Base-by-base conservation (phyloP, 2,888 invertebrate genomes). In the Lasioglossum oenotherae region DNA sequence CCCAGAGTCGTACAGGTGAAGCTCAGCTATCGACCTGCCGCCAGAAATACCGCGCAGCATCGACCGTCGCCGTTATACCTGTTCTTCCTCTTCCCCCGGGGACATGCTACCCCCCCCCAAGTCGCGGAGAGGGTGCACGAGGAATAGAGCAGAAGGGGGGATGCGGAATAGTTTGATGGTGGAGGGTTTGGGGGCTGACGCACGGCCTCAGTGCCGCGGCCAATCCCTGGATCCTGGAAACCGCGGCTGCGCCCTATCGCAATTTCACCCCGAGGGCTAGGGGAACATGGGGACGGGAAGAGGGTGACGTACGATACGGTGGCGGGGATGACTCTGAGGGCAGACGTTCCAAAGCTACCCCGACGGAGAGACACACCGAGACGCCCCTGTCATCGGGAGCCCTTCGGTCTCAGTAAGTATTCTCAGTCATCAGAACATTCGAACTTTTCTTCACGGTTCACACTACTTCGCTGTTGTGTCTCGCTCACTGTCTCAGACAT, bases 41-140 rank as follows among this genome's bases (percentile, higher is more conserved):
- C 93, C 92, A 94, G 94, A 94, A 94, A 95, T 95, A 94, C 94
- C 94, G 94, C 91, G 95, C 94, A 95, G 92, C 94, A 95, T 95
- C 95, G 95, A 95, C 95, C 95, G 93, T 88, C 86, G 88, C 84
- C 90, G 91, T 91, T 90, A 89, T 93, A 93, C 93, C 94, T 94
- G 87, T 87, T 80, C 79, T 84, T 78, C 82, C 85, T 78, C 87
- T 82, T 81, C 83, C 86, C 81, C 85, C 88, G 87, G 88, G 80
- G 82, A 74, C 82, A 67, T 71, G 57, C 82, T 89, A 80, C 74
- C 83, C n/a, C 74, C n/a, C 74, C 23, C 38, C n/a, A 41, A 41
- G 64, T 60, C 46, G 31, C n/a, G 10, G 27, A 14, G 23, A 35
- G 76, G 82, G 53, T 31, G 85, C 69, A 69, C 69, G 38, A 69